phyloP scores from a whole-genome alignment of 2,797 vertebrate genomes.

The Chaenodraco wilsoni region DNA sequence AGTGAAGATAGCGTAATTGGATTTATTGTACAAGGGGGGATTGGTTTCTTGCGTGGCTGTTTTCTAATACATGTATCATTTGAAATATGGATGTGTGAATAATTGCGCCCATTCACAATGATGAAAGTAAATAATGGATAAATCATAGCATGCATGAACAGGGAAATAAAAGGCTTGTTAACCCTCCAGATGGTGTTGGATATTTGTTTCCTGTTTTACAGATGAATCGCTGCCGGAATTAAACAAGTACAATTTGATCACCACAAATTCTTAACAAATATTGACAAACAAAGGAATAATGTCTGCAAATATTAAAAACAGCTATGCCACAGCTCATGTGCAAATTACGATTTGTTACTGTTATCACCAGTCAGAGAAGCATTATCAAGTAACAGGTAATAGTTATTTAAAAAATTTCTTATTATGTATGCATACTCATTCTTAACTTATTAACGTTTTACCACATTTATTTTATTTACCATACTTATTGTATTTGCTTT shows the following conservation, averaged over 20 bases:
- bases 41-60: slow-evolving; percentile 1
- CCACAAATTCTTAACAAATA: neutral
- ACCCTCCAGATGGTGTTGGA: neutral
- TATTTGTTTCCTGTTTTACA: neutral
- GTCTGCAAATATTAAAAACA: too few species aligned
- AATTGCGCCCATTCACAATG: slow-evolving; percentile 16
- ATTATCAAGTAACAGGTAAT: too few species aligned
- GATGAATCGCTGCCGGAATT: neutral
- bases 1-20: slow-evolving; percentile 52
- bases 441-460: too few species aligned
- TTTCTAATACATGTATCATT: slow-evolving; percentile 36
- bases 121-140: slow-evolving; percentile 44
- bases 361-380: too few species aligned
- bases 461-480: too few species aligned
- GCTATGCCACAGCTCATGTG: too few species aligned
- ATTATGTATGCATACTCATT: too few species aligned
- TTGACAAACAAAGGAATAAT: neutral
- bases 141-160: slow-evolving; percentile 30
- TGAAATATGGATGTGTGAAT: slow-evolving; percentile 44
- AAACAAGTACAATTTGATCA: neutral
- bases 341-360: too few species aligned
- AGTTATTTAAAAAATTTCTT: too few species aligned
- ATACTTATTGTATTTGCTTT: too few species aligned
- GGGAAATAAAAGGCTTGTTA: slow-evolving; percentile 14
- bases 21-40: slow-evolving; percentile 41